Evolutionary conservation across 2,888 invertebrate species (phyloP), one percentile per base, ranked within the genome.

Genomic region (Ashinkailepas kermadecensis): DNA sequence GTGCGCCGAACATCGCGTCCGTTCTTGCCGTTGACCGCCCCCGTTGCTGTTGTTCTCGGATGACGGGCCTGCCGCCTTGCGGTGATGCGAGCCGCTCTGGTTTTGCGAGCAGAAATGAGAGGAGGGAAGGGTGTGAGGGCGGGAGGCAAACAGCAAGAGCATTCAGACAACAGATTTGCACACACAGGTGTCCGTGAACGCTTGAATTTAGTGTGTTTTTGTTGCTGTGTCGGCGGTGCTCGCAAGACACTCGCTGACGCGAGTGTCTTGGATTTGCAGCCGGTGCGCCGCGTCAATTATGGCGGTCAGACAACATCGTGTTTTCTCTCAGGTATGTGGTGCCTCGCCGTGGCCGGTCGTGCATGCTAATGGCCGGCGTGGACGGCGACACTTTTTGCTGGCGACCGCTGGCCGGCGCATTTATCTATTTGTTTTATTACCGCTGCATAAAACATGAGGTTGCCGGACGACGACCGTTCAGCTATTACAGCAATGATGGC

Each of bases 341-440:
- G 65, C 65, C 39, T 15, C 70, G 13, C 4, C 39, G 70, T 13
- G 13, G 39, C 39, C 13, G 25, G 70, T 39, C 39, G 70, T 12
- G 70, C 70, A 70, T 70, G 70, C 70, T 70, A 70, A 70, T 70
- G 70, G 70, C 39, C 39, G 70, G n/a, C 23, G 39, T 39, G 65
- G 23, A n/a, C 23, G 39, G 70, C 70, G 70, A 70, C 70, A 70
- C 70, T 70, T 70, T 70, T 70, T 70, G 70, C 70, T 39, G 70
- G 7, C 12, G 7, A 15, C 70, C 70, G 25, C 70, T 39, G 21
- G 15, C 70, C 39, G 15, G 25, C 39, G 70, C 70, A 70, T 70
- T 70, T 70, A 70, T 70, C 70, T 70, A 70, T 70, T 70, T 70
- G 70, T 70, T 70, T 70, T 70, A 70, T 70, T 70, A 39, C 70